Evolutionary conservation across 1,140 invertebrate genomes (phyloP).

Genomic region (Polypedilum vanderplanki): DNA sequence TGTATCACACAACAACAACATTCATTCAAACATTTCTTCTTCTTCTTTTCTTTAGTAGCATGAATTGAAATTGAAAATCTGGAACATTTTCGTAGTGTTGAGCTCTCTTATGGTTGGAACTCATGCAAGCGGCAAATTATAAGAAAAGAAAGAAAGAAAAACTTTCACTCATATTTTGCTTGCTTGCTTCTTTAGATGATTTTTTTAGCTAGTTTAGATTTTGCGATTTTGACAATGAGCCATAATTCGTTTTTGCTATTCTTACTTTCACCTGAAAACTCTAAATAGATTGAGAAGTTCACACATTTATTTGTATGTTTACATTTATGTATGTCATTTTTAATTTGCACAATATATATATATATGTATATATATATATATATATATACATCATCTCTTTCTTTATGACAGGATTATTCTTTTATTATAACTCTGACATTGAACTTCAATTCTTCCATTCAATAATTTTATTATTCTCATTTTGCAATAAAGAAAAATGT

Average conservation of each 20-base stretch:
- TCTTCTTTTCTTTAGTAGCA: not conserved
- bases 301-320: too few relatives aligned
- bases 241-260: too few relatives aligned
- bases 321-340: too few relatives aligned
- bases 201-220: not conserved
- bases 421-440: too few relatives aligned
- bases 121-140: slow-evolving; percentile 14
- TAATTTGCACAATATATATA: too few relatives aligned
- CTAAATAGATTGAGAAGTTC: too few relatives aligned
- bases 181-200: slow-evolving; percentile 1
- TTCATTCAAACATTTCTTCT: not conserved
- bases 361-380: too few relatives aligned
- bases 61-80: slow-evolving; percentile 27
- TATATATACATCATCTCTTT: too few relatives aligned
- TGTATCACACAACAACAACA: slow-evolving; percentile 1
- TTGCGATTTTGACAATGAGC: not conserved
- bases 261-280: too few relatives aligned
- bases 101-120: not conserved
- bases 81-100: not conserved
- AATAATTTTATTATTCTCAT: not conserved
- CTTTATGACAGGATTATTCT: too few relatives aligned
- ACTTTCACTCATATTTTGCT: slow-evolving; percentile 26
- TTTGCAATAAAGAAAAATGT: not conserved
- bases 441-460: too few relatives aligned
- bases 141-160: slow-evolving; percentile 21